Conservation (phyloP, 2,888 invertebrate species). For the Latrodectus elegans region DNA sequence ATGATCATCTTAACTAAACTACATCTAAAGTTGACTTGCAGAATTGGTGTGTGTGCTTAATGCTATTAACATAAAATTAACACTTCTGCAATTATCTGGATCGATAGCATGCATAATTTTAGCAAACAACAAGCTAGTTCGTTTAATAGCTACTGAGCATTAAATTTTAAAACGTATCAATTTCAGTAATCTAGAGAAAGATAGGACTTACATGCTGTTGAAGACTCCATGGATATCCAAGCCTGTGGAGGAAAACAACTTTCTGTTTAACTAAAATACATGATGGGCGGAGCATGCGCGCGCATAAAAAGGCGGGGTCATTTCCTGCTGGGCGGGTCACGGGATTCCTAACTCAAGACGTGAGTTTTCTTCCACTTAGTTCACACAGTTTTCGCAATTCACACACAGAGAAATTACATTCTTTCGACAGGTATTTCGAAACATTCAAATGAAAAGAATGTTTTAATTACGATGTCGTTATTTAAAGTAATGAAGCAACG, state of each 20-base stretch:
- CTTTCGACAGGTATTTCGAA: constrained; percentile 47
- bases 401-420: constrained; percentile 19
- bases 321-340: constrained; percentile 41
- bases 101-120: too few species aligned
- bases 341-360: constrained; percentile 21
- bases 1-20: too few species aligned
- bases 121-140: too few species aligned
- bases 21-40: too few species aligned
- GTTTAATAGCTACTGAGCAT: too few species aligned
- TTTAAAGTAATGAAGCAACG: constrained; percentile 36
- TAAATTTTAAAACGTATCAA: too few species aligned
- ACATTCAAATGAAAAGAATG: constrained; percentile 47
- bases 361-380: constrained; percentile 8
- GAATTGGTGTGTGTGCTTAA: too few species aligned
- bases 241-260: not conserved
- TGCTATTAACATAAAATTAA: too few species aligned
- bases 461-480: constrained; percentile 37
- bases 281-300: constrained; percentile 47
- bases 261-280: constrained; percentile 12
- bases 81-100: too few species aligned
- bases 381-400: constrained; percentile 17
- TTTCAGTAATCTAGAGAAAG: not conserved
- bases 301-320: constrained; percentile 32
- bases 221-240: constrained; percentile 53
- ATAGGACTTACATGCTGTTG: constrained; percentile 58